Evolutionary conservation across 2,888 invertebrate genomes (phyloP).

Genomic region (Arenicola marina): DNA sequence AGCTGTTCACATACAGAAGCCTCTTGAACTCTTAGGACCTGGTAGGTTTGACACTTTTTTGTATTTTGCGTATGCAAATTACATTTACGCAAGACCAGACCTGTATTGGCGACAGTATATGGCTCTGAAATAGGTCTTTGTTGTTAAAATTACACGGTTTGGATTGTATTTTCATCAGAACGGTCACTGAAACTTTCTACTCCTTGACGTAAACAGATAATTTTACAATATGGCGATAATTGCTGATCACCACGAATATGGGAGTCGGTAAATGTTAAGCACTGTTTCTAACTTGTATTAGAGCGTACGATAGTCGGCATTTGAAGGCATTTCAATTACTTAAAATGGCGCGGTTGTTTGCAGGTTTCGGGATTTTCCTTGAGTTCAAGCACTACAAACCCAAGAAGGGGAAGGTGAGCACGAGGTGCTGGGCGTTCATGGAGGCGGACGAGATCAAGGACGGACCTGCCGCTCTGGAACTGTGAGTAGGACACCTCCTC

Average conservation of each 20-base stretch:
- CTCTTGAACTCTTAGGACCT: conserved; percentile 50
- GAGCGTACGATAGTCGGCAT: too few relatives aligned
- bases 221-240: neutral
- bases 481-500: conserved; percentile 42
- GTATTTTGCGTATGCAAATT: neutral
- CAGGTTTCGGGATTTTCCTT: conserved; percentile 58
- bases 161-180: too few relatives aligned
- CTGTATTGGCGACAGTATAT: too few relatives aligned
- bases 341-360: too few relatives aligned
- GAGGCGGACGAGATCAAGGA: conserved; percentile 57
- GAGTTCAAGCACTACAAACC: conserved; percentile 59
- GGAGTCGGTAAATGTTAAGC: neutral
- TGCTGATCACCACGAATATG: neutral
- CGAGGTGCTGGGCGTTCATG: conserved; percentile 54
- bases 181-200: too few relatives aligned
- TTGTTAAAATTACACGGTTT: too few relatives aligned
- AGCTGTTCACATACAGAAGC: conserved; percentile 52
- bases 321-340: too few relatives aligned
- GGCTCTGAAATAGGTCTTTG: too few relatives aligned
- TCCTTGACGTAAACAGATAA: too few relatives aligned
- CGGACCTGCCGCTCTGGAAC: conserved; percentile 47
- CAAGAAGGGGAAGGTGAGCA: conserved; percentile 49
- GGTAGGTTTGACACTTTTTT: conserved; percentile 29
- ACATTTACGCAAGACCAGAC: too few relatives aligned
- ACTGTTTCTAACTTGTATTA: too few relatives aligned